Conservation (phyloP, 2,113 vertebrate genomes). For the Eidolon helvum region DNA sequence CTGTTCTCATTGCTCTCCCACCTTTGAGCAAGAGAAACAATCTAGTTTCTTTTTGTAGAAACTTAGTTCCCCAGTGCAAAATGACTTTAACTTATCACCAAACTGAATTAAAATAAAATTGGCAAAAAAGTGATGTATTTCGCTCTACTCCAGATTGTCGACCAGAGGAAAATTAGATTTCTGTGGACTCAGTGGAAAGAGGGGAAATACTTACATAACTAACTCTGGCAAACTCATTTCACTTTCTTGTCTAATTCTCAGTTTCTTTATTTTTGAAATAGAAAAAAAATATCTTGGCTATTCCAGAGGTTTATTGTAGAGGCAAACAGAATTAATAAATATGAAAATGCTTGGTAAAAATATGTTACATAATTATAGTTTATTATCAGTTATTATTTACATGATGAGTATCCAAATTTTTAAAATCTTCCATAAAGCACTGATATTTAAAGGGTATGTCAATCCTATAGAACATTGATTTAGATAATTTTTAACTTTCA, state of each 20-base stretch:
- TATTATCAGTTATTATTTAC: neutral
- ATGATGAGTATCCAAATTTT: neutral
- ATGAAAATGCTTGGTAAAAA: neutral
- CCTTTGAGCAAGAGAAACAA: neutral
- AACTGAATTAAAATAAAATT: slow-evolving; percentile 41
- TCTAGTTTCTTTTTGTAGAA: slow-evolving; percentile 32
- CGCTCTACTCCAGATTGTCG: neutral
- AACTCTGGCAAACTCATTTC: neutral
- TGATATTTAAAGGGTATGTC: neutral
- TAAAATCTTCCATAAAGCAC: neutral
- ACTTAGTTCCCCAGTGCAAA: neutral
- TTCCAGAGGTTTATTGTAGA: neutral
- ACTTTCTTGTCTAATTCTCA: neutral
- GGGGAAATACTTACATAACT: neutral
- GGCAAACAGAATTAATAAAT: neutral
- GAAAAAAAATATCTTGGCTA: neutral
- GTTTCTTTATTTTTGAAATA: neutral
- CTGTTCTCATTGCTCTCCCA: neutral
- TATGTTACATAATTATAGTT: neutral
- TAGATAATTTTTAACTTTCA: neutral
- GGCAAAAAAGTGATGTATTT: neutral
- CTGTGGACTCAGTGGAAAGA: neutral
- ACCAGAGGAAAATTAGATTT: slow-evolving; percentile 19
- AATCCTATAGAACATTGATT: neutral
- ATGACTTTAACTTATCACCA: slow-evolving; percentile 28